Conservation (phyloP, 2,888 invertebrate genomes). For the Tachystola acroxantha region DNA sequence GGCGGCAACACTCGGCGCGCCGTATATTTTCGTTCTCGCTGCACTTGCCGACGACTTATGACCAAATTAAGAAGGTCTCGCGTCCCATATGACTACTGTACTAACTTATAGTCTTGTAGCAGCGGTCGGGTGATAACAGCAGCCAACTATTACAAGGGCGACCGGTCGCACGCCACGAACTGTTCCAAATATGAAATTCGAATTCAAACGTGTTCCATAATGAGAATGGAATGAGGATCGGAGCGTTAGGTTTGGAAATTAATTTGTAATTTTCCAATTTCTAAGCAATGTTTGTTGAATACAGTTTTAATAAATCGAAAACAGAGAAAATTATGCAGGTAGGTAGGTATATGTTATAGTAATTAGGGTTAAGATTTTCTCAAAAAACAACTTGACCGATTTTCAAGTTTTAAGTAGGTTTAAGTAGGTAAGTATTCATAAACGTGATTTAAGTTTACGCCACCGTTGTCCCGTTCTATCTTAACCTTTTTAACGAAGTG, state of each 20-base stretch:
- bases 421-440: too few relatives aligned
- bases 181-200: conserved; percentile 40
- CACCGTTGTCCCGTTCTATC: too few relatives aligned
- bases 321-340: too few relatives aligned
- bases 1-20: conserved; percentile 74
- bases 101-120: conserved; percentile 40
- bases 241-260: conserved; percentile 14
- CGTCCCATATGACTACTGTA: conserved; percentile 16
- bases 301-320: too few relatives aligned
- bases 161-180: conserved; percentile 72
- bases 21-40: conserved; percentile 77
- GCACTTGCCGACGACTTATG: conserved; percentile 70
- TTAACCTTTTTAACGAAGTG: too few relatives aligned
- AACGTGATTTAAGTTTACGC: too few relatives aligned
- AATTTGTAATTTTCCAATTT: too few relatives aligned
- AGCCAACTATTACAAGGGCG: conserved; percentile 78
- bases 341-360: too few relatives aligned
- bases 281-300: too few relatives aligned
- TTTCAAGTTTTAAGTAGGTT: too few relatives aligned
- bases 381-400: too few relatives aligned
- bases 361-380: too few relatives aligned
- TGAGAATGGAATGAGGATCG: conserved; percentile 21
- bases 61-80: conserved; percentile 49
- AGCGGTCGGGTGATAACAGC: conserved; percentile 68
- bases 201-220: conserved; percentile 14